A percentile compares a stretch with the other conserved stretches of the same genome.
Conservation (phyloP, 2,797 vertebrate species). For the Sebastes ruberrimus region DNA sequence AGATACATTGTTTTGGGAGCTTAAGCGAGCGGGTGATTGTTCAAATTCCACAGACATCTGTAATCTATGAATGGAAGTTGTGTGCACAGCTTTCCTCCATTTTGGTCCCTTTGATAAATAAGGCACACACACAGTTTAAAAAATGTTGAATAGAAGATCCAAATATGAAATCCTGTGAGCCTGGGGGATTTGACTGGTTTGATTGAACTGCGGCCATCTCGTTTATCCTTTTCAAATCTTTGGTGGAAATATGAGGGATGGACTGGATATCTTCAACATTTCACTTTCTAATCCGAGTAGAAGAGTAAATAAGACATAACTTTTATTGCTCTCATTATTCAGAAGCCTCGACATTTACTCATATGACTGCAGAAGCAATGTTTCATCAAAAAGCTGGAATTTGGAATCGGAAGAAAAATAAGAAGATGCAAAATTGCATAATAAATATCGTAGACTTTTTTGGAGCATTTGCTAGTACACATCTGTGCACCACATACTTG, state of each 20-base stretch:
- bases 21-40: neutral
- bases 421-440: neutral
- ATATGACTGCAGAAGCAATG: neutral
- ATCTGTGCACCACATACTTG: neutral
- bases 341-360: neutral
- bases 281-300: slow-evolving; percentile 14
- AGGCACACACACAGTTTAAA: slow-evolving; percentile 9
- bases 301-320: neutral
- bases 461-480: neutral
- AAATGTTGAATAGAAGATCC: slow-evolving; percentile 29
- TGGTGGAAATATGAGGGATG: slow-evolving; percentile 42
- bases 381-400: neutral
- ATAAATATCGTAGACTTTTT: neutral
- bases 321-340: neutral
- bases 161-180: slow-evolving; percentile 41
- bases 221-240: slow-evolving; percentile 48
- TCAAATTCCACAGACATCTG: slow-evolving; percentile 57
- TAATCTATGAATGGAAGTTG: slow-evolving; percentile 39
- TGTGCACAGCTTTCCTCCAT: slow-evolving; percentile 51
- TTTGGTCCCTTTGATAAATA: slow-evolving; percentile 43
- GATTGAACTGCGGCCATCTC: slow-evolving; percentile 46
- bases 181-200: slow-evolving; percentile 24
- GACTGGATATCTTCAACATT: slow-evolving; percentile 38
- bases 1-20: neutral
- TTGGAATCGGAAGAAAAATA: neutral